A percentile compares a stretch with the other conserved stretches of the same genome.
Evolutionary conservation across 2,888 invertebrate species (phyloP).

Genomic region (Melieria omissa): DNA sequence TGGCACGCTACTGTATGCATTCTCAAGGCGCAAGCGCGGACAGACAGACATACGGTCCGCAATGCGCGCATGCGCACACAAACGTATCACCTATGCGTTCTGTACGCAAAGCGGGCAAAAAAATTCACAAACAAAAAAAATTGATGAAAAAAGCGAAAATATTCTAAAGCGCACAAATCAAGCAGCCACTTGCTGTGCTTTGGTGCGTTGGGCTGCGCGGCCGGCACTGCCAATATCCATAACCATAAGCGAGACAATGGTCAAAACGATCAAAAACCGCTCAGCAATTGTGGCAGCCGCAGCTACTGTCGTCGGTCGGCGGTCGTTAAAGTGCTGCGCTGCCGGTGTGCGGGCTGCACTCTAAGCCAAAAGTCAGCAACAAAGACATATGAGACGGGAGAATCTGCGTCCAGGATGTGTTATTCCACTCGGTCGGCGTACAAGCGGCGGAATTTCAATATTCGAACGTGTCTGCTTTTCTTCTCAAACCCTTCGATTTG

Average conservation of each 20-base stretch:
- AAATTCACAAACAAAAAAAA: constrained; percentile 25
- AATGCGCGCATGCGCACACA: constrained; percentile 23
- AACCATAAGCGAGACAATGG: constrained; percentile 46
- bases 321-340: not conserved
- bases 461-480: too few relatives aligned
- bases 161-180: too few relatives aligned
- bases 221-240: constrained; percentile 45
- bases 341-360: not conserved
- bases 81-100: constrained; percentile 11
- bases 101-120: constrained; percentile 17
- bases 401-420: too few relatives aligned
- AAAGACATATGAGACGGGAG: too few relatives aligned
- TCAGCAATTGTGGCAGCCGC: constrained; percentile 6
- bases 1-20: constrained; percentile 55
- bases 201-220: too few relatives aligned
- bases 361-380: too few relatives aligned
- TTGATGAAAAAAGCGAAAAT: too few relatives aligned
- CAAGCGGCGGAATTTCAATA: too few relatives aligned
- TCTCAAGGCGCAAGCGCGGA: not conserved
- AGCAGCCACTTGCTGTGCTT: too few relatives aligned
- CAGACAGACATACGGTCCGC: constrained; percentile 10
- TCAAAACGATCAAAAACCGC: constrained; percentile 40
- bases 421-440: too few relatives aligned
- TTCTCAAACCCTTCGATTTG: too few relatives aligned
- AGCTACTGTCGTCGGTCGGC: not conserved